Evolutionary conservation across 2,888 invertebrate genomes (phyloP), one percentile per base, ranked within the genome.

Genomic region (Drosophila limbata): DNA sequence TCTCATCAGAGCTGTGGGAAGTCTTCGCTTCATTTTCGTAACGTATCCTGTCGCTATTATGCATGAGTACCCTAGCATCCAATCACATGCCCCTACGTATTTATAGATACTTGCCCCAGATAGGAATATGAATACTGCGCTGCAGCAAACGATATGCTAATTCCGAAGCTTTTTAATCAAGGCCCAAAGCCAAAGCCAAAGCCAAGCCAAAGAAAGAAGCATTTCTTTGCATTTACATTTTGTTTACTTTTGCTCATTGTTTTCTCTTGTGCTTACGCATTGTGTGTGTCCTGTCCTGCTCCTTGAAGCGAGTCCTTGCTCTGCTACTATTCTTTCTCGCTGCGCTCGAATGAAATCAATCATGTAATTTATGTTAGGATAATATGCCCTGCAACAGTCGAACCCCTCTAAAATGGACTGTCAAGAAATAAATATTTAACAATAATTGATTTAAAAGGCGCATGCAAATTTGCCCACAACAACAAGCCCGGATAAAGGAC

Each of bases 361-460:
- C 90, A 90, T 89, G 90, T 90, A 91, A 90, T 90, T 91, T 89
- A 89, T 85, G 89, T 89, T 88, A 78, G 85, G 75, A 88, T 88
- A 85, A 84, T 85, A 87, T 74, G 82, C 69, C 67, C 51, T n/a
- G 15, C 48, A 39, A 39, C 51, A 42, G 56, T 19, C 2, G 59
- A 61, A 62, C 69, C 71, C 53, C 73, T 50, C 66, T 51, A 62
- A 71, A 83, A 78, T 72, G 86, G 84, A 88, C 88, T 81, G 86
- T 61, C 76, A 72, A 86, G 86, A 86, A 87, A 86, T 86, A 86
- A 86, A 86, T 86, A 88, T 86, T 88, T 86, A 88, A 86, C 86
- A 88, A 86, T 88, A 86, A 86, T 87, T 86, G 86, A 88, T 88
- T 86, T 87, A 86, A 86, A 88, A 86, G 89, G 87, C 84, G 89